Evolutionary conservation across 1,140 invertebrate genomes (phyloP).

Genomic region (Drosophila bocki): DNA sequence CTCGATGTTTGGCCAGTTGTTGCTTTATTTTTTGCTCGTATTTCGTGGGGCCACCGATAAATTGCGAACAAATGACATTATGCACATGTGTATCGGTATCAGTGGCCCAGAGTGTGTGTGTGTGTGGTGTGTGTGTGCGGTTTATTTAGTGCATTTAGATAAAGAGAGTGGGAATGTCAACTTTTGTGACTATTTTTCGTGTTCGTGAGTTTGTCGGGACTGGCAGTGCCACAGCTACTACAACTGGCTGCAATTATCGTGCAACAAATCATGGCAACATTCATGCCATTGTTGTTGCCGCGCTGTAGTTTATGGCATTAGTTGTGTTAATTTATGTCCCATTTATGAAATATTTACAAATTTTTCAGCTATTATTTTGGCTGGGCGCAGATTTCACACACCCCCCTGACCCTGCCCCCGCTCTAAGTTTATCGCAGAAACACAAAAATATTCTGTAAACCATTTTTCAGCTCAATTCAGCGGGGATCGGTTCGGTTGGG

Average conservation of each 20-base stretch:
- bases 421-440: constrained; percentile 52
- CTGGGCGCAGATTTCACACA: constrained; percentile 37
- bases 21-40: constrained; percentile 37
- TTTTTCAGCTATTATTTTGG: constrained; percentile 71
- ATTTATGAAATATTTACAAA: constrained; percentile 82
- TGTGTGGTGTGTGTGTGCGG: constrained; percentile 31
- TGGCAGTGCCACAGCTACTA: constrained; percentile 47
- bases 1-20: constrained; percentile 24
- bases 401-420: background rate
- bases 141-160: constrained; percentile 80
- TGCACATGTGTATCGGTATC: constrained; percentile 53
- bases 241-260: constrained; percentile 74
- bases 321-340: constrained; percentile 80
- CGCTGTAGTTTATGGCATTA: constrained; percentile 67
- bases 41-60: constrained; percentile 51
- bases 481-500: constrained; percentile 44
- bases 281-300: constrained; percentile 41
- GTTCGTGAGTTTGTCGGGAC: constrained; percentile 35
- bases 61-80: constrained; percentile 68
- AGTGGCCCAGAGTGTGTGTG: constrained; percentile 8
- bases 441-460: constrained; percentile 56
- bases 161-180: constrained; percentile 77
- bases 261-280: constrained; percentile 74
- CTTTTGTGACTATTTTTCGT: constrained; percentile 55
- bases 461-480: constrained; percentile 51